phyloP scores from a whole-genome alignment of 53 echinoderm and acorn worm species.

The Temnopleurus reevesii region DNA sequence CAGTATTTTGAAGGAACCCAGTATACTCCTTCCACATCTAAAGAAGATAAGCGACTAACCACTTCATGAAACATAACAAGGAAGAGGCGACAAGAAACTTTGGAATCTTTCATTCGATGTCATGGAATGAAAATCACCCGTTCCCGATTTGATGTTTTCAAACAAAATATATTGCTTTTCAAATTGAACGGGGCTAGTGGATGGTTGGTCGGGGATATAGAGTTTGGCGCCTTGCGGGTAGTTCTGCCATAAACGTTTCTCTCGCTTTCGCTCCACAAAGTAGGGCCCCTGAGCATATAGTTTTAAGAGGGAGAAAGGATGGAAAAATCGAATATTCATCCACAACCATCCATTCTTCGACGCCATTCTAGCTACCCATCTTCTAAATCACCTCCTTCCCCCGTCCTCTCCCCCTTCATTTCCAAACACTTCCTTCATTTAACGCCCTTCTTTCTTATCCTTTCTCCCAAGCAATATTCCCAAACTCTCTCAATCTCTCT shows the following conservation, averaged over 20 bases:
- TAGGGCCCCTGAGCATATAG: constrained; percentile 30
- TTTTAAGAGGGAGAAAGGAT: not conserved
- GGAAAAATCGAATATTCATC: constrained; percentile 54
- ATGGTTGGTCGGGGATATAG: constrained; percentile 3
- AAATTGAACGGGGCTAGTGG: constrained; percentile 35
- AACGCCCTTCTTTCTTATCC: constrained; percentile 14
- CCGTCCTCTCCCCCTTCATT: constrained; percentile 37
- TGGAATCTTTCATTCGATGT: not conserved
- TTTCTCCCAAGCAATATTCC: not conserved
- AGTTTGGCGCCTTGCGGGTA: constrained; percentile 20
- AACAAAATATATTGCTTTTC: constrained; percentile 52
- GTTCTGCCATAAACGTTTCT: constrained; percentile 37
- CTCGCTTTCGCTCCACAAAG: constrained; percentile 26
- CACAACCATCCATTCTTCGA: constrained; percentile 43
- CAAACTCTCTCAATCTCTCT: not conserved
- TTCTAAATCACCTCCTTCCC: constrained; percentile 38
- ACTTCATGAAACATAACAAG: not conserved
- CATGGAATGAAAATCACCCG: constrained; percentile 15
- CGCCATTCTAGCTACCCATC: constrained; percentile 41
- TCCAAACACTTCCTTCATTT: not conserved
- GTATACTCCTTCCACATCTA: not conserved
- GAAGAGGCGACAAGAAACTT: not conserved
- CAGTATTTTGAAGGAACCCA: no score
- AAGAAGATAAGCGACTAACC: not conserved
- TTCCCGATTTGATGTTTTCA: constrained; percentile 36